A percentile compares a stretch with the other conserved stretches of the same genome.
Evolutionary conservation across 2,797 vertebrate genomes (phyloP).

Genomic region (Coccyzus lansbergi): DNA sequence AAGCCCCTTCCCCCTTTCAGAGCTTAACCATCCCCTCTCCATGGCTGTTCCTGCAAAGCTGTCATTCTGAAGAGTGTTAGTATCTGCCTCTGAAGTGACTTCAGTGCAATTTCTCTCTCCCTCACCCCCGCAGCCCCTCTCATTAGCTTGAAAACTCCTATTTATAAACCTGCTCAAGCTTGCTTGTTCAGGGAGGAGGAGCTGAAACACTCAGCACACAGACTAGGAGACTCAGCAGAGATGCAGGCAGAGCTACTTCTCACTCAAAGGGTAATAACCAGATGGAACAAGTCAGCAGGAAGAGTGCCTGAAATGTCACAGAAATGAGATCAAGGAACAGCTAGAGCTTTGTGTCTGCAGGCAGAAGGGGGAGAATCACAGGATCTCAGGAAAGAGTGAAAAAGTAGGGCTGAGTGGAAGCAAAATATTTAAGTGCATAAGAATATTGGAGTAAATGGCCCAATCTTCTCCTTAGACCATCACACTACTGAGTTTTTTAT

Average conservation of each 20-base stretch:
- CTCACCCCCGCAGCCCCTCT: conserved; percentile 47
- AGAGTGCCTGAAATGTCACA: conserved; percentile 69
- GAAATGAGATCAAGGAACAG: conserved; percentile 69
- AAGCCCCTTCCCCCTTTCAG: not conserved
- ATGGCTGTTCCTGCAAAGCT: not conserved
- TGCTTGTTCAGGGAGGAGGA: conserved; percentile 53
- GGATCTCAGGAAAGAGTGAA: conserved; percentile 14
- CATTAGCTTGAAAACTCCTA: conserved; percentile 67
- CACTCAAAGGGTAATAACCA: conserved; percentile 70
- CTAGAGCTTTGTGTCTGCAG: conserved; percentile 56
- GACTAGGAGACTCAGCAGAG: conserved; percentile 46
- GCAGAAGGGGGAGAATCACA: conserved; percentile 46
- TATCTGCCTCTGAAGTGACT: conserved; percentile 25
- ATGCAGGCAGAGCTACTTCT: conserved; percentile 58
- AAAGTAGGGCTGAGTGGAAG: conserved; percentile 9
- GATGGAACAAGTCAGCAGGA: conserved; percentile 69
- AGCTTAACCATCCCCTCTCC: not conserved
- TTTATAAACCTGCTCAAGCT: conserved; percentile 65
- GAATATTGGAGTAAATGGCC: not conserved
- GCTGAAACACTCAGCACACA: not conserved
- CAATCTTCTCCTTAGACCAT: not conserved
- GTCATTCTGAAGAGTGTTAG: not conserved
- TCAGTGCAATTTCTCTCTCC: conserved; percentile 35
- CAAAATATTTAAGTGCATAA: not conserved
- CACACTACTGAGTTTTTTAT: not conserved